Conservation (phyloP, 2,113 vertebrate genomes). For the Cephalopterus ornatus region DNA sequence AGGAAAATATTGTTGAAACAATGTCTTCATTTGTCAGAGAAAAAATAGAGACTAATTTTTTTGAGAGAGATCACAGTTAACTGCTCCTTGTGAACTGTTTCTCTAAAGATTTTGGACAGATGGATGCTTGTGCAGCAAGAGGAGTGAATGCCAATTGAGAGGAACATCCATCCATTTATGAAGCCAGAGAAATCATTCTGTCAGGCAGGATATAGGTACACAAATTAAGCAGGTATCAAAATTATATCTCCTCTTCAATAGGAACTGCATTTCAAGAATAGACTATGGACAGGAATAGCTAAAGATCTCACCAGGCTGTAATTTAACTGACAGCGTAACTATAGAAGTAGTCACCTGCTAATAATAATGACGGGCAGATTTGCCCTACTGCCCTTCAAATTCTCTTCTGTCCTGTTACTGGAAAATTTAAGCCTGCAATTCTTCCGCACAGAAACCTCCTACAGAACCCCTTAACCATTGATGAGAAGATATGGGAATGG, state of each 20-base stretch:
- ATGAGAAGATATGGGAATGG: rapidly evolving
- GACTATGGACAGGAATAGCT: neutral
- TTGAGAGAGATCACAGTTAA: conserved; percentile 13
- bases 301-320: conserved; percentile 12
- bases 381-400: conserved; percentile 2
- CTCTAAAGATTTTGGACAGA: conserved; percentile 53
- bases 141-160: conserved; percentile 52
- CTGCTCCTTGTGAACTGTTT: conserved; percentile 31
- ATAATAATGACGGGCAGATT: conserved; percentile 15
- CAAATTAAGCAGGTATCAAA: conserved; percentile 70
- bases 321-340: conserved; percentile 54
- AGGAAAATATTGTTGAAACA: conserved; percentile 57
- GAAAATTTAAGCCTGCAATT: neutral
- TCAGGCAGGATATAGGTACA: conserved; percentile 39
- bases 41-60: conserved; percentile 45
- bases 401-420: neutral
- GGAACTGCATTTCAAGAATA: conserved; percentile 24
- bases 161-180: neutral
- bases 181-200: conserved; percentile 56
- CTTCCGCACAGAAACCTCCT: neutral
- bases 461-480: neutral
- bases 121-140: neutral
- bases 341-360: conserved; percentile 12
- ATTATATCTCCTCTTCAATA: conserved; percentile 40
- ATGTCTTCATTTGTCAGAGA: conserved; percentile 47